Evolutionary conservation across 2,888 invertebrate species (phyloP), one percentile per base, ranked within the genome.

Genomic region (Lasioglossum malachurum): DNA sequence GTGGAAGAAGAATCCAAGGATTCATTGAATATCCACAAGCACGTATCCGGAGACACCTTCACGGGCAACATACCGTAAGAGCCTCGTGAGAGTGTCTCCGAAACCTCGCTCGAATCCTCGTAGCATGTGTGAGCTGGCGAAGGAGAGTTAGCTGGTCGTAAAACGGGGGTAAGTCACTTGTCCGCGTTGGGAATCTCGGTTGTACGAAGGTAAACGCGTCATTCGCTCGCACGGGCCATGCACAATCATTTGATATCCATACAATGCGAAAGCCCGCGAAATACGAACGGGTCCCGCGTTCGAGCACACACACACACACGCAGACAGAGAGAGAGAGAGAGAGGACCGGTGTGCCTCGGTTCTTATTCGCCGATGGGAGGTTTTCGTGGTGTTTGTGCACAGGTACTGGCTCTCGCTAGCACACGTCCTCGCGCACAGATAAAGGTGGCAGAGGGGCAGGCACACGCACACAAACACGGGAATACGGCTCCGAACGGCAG

Each of bases 191-290:
- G 78, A 85, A 85, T 81, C 85, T 78, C 72, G 74, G 67, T 64
- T 64, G 64, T 76, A 80, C 74, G 53, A 35, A 57, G 81, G 85
- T 53, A 44, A 82, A 76, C 81, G 81, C 81, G 81, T 80, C 82
- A 76, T 60, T 49, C 81, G 75, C 78, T 78, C 85, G 86, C 78
- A 83, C 60, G 60, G 60, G 27, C 60, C 60, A 64, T 64, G 60
- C 83, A 88, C 75, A 86, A 88, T 91, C 91, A 83, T 90, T 91
- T 87, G 85, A 91, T 91, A 91, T 90, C 88, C 91, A 91, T 94
- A 94, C 93, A 94, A 94, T 94, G 93, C 92, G 88, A 91, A 35
- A 90, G 90, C 89, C 90, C 92, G 87, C 88, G 87, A 88, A 90
- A 91, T 86, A 84, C 89, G 84, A 89, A 91, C 89, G 89, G 87